These are phyloP conservation scores for Thalassaphorura encarpata DNA, from an alignment of 1,140 invertebrate genomes.

Conservation along the genomic window DNA sequence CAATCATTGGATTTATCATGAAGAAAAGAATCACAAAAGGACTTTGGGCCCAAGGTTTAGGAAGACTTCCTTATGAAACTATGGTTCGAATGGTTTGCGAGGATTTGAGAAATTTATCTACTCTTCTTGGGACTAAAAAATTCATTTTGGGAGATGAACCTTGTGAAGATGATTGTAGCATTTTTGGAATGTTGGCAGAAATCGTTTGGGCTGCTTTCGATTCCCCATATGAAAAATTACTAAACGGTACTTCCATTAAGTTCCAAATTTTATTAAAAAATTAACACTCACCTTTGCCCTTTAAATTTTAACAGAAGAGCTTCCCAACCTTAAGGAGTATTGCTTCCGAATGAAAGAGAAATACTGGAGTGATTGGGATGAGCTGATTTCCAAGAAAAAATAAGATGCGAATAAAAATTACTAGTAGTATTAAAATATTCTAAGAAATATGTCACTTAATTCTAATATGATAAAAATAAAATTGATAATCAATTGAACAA, in stretches of 20 bases:
- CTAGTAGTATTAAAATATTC: not conserved
- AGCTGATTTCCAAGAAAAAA: not conserved
- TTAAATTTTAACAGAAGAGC: not conserved
- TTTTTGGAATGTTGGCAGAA: constrained; percentile 40
- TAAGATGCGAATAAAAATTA: not conserved
- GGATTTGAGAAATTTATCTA: constrained; percentile 15
- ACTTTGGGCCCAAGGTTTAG: constrained; percentile 18
- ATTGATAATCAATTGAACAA: not conserved
- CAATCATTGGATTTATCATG: not conserved
- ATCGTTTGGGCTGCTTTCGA: constrained; percentile 32
- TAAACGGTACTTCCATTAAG: constrained; percentile 23
- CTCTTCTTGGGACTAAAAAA: constrained; percentile 14
- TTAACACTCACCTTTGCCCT: not conserved
- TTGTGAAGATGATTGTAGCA: constrained; percentile 38
- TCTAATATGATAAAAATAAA: not conserved
- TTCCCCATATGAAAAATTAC: constrained; percentile 32
- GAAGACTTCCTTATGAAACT: constrained; percentile 16
- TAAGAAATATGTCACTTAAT: not conserved
- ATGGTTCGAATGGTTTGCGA: constrained; percentile 12
- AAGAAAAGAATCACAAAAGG: not conserved
- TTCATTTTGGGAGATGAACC: constrained; percentile 39
- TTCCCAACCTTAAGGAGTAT: not conserved
- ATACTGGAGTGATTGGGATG: not conserved
- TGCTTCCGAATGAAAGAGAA: not conserved
- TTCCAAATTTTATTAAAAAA: not conserved